Evolutionary conservation across 2,797 vertebrate genomes (phyloP).

Genomic region (Protosalanx chinensis): DNA sequence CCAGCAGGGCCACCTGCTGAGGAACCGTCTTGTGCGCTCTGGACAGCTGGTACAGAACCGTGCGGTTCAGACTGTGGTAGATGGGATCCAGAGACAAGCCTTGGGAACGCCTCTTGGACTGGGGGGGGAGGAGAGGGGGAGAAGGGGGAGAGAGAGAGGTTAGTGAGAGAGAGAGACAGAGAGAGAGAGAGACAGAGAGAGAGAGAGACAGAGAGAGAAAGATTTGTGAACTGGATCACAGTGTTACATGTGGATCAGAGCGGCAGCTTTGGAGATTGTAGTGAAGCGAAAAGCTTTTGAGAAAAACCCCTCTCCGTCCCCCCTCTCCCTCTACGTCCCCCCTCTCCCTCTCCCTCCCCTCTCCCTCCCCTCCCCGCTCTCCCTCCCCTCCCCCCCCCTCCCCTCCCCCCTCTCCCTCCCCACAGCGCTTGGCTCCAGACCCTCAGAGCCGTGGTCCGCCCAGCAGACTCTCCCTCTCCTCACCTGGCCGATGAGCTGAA

Average conservation of each 20-base stretch:
- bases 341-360: not conserved
- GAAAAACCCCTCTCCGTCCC: not conserved
- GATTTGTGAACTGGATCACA: too few species aligned
- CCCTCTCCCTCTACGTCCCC: not conserved
- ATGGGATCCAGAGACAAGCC: conserved; percentile 91
- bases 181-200: too few species aligned
- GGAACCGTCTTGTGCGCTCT: conserved; percentile 95
- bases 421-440: too few species aligned
- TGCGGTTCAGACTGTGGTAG: conserved; percentile 97
- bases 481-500: conserved; percentile 98
- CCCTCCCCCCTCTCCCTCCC: too few species aligned
- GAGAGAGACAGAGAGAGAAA: too few species aligned
- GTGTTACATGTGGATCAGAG: too few species aligned
- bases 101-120: conserved; percentile 96
- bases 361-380: too few species aligned
- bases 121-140: conserved; percentile 10
- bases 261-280: too few species aligned
- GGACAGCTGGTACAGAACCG: conserved; percentile 95
- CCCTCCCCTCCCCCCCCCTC: too few species aligned
- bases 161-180: too few species aligned
- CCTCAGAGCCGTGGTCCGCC: not conserved
- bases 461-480: too few species aligned
- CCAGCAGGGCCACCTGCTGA: conserved; percentile 94
- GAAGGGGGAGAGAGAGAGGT: not conserved
- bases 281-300: not conserved